Conservation (phyloP, 1,140 invertebrate species). For the Lasaia peninsularis region DNA sequence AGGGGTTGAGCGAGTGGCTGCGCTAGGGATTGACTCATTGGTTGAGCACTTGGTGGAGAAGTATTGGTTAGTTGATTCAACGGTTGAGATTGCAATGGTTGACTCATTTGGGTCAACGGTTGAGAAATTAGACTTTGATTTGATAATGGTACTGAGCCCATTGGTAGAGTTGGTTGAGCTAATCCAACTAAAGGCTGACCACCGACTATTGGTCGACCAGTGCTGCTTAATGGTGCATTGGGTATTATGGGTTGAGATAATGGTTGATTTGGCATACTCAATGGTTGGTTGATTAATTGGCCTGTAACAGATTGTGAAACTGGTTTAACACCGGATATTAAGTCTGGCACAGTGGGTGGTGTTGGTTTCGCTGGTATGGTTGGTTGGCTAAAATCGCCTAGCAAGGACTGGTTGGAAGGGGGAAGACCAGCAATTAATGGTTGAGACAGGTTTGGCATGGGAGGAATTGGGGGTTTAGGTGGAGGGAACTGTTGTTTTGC, state of each 20-base stretch:
- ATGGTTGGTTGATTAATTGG: slow-evolving; percentile 28
- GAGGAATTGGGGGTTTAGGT: slow-evolving; percentile 57
- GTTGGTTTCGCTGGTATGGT: slow-evolving; percentile 33
- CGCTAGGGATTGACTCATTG: slow-evolving; percentile 26
- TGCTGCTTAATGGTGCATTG: slow-evolving; percentile 16
- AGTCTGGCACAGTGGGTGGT: slow-evolving; percentile 46
- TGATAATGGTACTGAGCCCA: slow-evolving; percentile 20
- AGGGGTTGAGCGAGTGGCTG: slow-evolving; percentile 18
- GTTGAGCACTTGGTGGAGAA: slow-evolving; percentile 24
- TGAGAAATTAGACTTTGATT: slow-evolving; percentile 29
- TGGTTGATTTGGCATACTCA: slow-evolving; percentile 15
- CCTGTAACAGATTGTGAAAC: slow-evolving; percentile 23
- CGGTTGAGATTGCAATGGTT: slow-evolving; percentile 28
- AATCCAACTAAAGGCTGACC: slow-evolving; percentile 13
- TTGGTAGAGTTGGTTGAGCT: slow-evolving; percentile 9
- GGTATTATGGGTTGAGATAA: slow-evolving; percentile 25
- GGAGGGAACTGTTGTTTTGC: slow-evolving; percentile 46
- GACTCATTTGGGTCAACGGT: slow-evolving; percentile 17
- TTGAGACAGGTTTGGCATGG: slow-evolving; percentile 53
- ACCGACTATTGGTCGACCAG: slow-evolving; percentile 13
- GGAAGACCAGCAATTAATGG: slow-evolving; percentile 41
- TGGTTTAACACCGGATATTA: slow-evolving; percentile 64
- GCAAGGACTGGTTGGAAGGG: slow-evolving; percentile 35
- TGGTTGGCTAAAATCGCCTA: slow-evolving; percentile 30
- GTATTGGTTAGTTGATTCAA: slow-evolving; percentile 30